Base-by-base conservation (phyloP, 1,140 invertebrate species). In the Drosophila ercepeae region DNA sequence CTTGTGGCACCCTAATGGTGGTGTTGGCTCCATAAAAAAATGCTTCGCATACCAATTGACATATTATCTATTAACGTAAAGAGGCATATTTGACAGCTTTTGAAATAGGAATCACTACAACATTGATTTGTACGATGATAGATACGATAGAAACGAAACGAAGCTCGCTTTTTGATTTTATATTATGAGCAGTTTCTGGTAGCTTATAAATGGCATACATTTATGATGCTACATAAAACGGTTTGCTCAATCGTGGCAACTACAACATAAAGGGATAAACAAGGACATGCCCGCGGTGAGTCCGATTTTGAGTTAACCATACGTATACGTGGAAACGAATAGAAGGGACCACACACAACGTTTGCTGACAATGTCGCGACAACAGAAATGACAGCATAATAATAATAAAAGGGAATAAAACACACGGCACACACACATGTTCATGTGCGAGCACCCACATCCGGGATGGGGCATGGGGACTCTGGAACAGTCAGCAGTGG, bases 301-400 rank as follows among this genome's bases (percentile, higher is more conserved):
- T 23, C 25, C 32, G 25, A 2, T 42, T 29, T 29, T n/a, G 14
- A 63, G 45, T 42, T 8, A n/a, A 25, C 27, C 39, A 9, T 41
- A 23, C 13, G 9, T 11, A 9, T 6, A n/a, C 34, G n/a, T 41
- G 7, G 1, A 41, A 2, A 44, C 8, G 27, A 25, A 13, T 34
- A 19, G 9, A 25, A 27, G 59, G 21, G 55, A 64, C 39, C 57
- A 59, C 39, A 65, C 39, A 72, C 29, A 86, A 73, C 74, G 52
- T 65, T 54, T 53, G 58, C 76, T 84, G 81, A 84, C 76, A 88
- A 88, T 76, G 81, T 88, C 81, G 81, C 81, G 82, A 86, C 81
- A 86, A 74, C 76, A 74, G 73, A 63, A 82, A 88, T 81, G 81
- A 81, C 81, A 86, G 76, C 82, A 88, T 81, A 88, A 86, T 86